A percentile compares a stretch with the other conserved stretches of the same genome.
Evolutionary conservation across 2,797 vertebrate species (phyloP).

Genomic region (Takifugu ocellatus): DNA sequence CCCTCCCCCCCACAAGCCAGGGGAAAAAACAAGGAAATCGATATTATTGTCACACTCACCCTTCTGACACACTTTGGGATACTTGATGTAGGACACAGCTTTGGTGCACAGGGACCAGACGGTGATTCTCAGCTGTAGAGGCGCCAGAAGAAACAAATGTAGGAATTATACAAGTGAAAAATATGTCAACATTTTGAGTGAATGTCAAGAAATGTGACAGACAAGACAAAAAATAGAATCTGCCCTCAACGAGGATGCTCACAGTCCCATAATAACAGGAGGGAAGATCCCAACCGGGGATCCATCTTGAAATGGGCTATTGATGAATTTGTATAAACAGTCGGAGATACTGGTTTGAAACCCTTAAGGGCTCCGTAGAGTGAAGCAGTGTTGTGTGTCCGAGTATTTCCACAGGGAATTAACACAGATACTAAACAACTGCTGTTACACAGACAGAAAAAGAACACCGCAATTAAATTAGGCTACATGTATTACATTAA

Average conservation of each 20-base stretch:
- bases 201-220: background rate
- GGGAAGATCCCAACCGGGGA: constrained; percentile 13
- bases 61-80: constrained; percentile 94
- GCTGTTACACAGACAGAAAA: constrained; percentile 5
- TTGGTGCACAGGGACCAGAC: constrained; percentile 98
- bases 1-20: constrained; percentile 19
- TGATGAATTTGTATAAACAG: constrained; percentile 15
- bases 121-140: constrained; percentile 88
- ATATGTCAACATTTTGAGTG: no score
- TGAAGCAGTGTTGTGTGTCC: constrained; percentile 13
- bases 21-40: constrained; percentile 29
- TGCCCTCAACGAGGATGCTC: no score
- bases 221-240: no score
- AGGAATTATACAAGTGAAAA: background rate
- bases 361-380: constrained; percentile 1
- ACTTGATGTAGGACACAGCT: constrained; percentile 97
- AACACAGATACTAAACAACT: constrained; percentile 5
- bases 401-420: constrained; percentile 7
- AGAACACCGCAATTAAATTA: constrained; percentile 10
- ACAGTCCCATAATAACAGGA: constrained; percentile 7
- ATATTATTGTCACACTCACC: constrained; percentile 77
- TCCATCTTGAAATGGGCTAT: no score
- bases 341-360: constrained; percentile 5
- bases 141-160: constrained; percentile 23
- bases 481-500: constrained; percentile 18